Evolutionary conservation across 2,797 vertebrate genomes (phyloP), one percentile per base, ranked within the genome.

Genomic region (Champsocephalus gunnari): DNA sequence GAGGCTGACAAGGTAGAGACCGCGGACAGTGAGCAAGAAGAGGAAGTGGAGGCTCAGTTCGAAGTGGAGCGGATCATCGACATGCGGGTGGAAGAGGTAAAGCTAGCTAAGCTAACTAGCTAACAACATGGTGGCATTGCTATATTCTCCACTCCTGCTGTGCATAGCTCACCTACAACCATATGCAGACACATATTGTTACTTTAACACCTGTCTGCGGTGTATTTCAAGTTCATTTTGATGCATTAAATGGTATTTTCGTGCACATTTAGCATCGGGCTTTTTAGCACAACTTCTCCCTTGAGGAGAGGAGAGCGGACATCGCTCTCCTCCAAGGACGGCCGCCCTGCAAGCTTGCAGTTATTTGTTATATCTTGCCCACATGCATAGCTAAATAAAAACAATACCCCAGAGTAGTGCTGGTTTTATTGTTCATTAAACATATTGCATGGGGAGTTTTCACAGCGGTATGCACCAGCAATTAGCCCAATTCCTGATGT

Each of bases 31-130:
- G 96, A 96, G 14, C 96, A 96, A 55, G 97, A 97, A 14, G 95
- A 95, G 43, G 95, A 95, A 56, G 55, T 57, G 17, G 97, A 96
- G 44, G 96, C 96, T 38, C 96, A 97, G 12, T 99, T 97, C 87
- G 98, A 99, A 84, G 98, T 99, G 95, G 98, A 99, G 90, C 93
- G 93, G 89, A 99, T 99, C 91, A 95, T 99, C 81, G 98, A 99
- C 93, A 93, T 97, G 95, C 96, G 97, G 70, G 93, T 91, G 19
- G 96, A 97, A 51, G 97, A 95, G 94, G 98, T 99, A 92, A 92
- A 28, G 78, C 73, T 84, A 78, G 34, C 60, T 43, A 19, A 38
- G 17, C 59, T 17, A 11, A 81, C 81, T 89, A 84, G 83, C 85
- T 80, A 69, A 87, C 74, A 71, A 81, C 73, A 87, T 77, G 81